Base-by-base conservation (phyloP, 2,113 vertebrate genomes). In the Steatornis caripensis region DNA sequence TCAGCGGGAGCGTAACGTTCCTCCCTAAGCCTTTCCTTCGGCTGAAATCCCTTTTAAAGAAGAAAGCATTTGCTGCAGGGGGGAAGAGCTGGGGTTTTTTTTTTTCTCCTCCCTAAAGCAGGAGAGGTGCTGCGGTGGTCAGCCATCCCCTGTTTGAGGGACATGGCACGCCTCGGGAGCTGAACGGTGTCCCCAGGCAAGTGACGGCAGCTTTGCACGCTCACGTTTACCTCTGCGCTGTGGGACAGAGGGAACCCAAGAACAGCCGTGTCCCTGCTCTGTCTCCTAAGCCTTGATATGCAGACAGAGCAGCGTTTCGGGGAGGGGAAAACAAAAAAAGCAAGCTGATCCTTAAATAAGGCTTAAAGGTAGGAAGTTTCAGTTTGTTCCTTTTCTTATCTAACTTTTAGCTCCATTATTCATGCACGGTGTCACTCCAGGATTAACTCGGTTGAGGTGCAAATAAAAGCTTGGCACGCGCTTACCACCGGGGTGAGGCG, bases 191-290 rank as follows among this genome's bases (percentile, higher is more conserved):
- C 45, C 34, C 37, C 69, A 17, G 3, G 69, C 30, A 16, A 24
- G 48, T 0, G 19, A 29, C 15, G 3, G 27, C 0, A 1, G 84
- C 32, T 65, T 81, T 74, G 58, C 58, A 41, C 13, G 0, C 32
- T 41, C 58, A 18, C 6, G 0, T 41, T 57, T 51, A n/a, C 48
- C 48, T 46, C 45, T 32, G 9, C 2, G 0, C 12, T 7, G 32
- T 6, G 48, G 48, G 34, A 37, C 34, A 36, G 66, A 36, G 16
- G 57, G 39, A 62, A n/a, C n/a, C n/a, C n/a, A n/a, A n/a, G n/a
- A n/a, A n/a, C n/a, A n/a, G n/a, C 43, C 1, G 0, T 5, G 10
- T 13, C 30, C 18, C 34, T 15, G 27, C 2, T 29, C 34, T 24
- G 22, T 8, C 57, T 64, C 17, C 16, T 26, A 16, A 27, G 15